Conservation (phyloP, 2,113 vertebrate genomes). For the Cinclus mexicanus region DNA sequence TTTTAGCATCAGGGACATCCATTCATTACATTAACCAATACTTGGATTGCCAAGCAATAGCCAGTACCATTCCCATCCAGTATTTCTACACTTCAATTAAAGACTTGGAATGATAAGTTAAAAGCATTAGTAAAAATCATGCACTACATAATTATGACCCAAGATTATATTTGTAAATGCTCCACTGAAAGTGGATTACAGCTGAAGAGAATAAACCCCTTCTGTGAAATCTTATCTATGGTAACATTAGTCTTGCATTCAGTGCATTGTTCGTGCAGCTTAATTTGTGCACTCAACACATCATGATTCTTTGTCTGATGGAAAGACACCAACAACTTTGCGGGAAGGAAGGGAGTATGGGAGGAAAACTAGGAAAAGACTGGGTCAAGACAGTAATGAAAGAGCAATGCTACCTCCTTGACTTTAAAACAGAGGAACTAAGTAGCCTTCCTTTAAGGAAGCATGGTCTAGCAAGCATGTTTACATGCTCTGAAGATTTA, state of each 20-base stretch:
- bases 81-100: background rate
- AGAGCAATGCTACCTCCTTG: background rate
- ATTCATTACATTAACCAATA: background rate
- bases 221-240: conserved; percentile 5
- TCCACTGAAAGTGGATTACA: background rate
- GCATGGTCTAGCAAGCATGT: background rate
- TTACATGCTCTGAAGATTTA: background rate
- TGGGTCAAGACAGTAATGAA: conserved; percentile 10
- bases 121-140: background rate
- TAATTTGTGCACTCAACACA: background rate
- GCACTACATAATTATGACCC: background rate
- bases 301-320: background rate
- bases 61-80: background rate
- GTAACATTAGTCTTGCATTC: background rate
- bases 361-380: conserved; percentile 25
- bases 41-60: background rate
- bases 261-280: background rate
- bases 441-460: conserved; percentile 38
- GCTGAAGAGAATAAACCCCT: conserved; percentile 23
- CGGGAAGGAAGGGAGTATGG: conserved; percentile 38
- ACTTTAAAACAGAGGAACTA: conserved; percentile 34
- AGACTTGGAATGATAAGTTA: background rate
- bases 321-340: conserved; percentile 1
- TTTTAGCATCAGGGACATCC: background rate
- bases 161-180: background rate